phyloP scores from a whole-genome alignment of 1,140 invertebrate genomes.

The Pseudomyrmex dendroicus region DNA sequence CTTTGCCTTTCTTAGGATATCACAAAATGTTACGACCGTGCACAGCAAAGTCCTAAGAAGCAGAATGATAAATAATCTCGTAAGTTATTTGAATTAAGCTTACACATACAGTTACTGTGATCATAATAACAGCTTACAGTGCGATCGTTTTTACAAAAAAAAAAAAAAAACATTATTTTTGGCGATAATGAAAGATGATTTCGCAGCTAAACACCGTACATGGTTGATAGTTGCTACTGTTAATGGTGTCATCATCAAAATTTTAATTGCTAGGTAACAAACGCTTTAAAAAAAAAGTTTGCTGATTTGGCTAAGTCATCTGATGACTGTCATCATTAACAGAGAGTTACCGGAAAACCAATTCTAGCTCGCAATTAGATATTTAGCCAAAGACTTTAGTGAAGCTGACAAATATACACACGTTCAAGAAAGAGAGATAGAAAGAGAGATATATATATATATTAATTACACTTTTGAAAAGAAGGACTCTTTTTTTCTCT shows the following conservation, averaged over 20 bases:
- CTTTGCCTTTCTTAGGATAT: slow-evolving; percentile 62
- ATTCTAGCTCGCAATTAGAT: slow-evolving; percentile 72
- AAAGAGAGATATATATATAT: too few relatives aligned
- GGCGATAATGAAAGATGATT: slow-evolving; percentile 40
- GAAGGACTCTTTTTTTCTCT: slow-evolving; percentile 33
- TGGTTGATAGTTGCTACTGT: slow-evolving; percentile 31
- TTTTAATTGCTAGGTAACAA: slow-evolving; percentile 48
- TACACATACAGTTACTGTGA: slow-evolving; percentile 57
- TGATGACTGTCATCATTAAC: slow-evolving; percentile 65
- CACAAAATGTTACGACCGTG: slow-evolving; percentile 56
- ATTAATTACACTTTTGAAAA: slow-evolving; percentile 68
- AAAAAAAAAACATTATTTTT: slow-evolving; percentile 35
- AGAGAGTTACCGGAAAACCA: slow-evolving; percentile 68
- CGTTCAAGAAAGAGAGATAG: not conserved
- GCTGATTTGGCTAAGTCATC: slow-evolving; percentile 51
- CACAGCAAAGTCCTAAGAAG: slow-evolving; percentile 41
- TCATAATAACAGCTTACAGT: slow-evolving; percentile 46
- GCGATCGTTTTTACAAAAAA: slow-evolving; percentile 34
- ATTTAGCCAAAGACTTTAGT: slow-evolving; percentile 81
- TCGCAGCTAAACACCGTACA: slow-evolving; percentile 54
- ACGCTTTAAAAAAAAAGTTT: slow-evolving; percentile 42
- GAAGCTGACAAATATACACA: slow-evolving; percentile 65
- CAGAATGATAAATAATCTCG: slow-evolving; percentile 53
- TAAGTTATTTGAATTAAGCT: slow-evolving; percentile 41
- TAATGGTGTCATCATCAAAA: slow-evolving; percentile 57